Evolutionary conservation across 2,113 vertebrate genomes (phyloP).

Genomic region (Mobula birostris): DNA sequence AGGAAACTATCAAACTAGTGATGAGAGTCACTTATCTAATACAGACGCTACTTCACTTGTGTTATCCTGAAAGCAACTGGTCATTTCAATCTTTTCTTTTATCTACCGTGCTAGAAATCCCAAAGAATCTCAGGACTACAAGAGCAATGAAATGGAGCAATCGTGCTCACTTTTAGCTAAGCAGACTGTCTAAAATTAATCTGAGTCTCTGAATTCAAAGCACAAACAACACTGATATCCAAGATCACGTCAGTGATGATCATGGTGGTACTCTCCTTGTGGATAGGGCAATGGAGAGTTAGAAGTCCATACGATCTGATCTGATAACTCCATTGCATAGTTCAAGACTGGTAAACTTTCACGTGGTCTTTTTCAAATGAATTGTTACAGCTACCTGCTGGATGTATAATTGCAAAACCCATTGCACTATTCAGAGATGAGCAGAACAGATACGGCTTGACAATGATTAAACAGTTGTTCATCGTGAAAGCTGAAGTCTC

Average conservation of each 20-base stretch:
- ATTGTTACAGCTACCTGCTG: not conserved
- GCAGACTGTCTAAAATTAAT: not conserved
- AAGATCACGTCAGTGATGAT: not conserved
- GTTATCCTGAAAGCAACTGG: not conserved
- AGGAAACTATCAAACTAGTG: not conserved
- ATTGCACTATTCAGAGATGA: too few relatives aligned
- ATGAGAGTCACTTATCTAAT: not conserved
- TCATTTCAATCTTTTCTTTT: not conserved
- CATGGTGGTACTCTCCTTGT: not conserved
- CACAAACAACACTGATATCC: not conserved
- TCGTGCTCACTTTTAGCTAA: not conserved
- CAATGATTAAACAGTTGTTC: too few relatives aligned
- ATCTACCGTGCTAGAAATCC: not conserved
- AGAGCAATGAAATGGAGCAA: not conserved
- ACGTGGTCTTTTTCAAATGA: not conserved
- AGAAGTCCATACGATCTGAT: not conserved
- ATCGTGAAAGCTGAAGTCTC: too few relatives aligned
- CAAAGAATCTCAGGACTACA: not conserved
- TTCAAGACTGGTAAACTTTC: not conserved
- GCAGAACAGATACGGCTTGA: too few relatives aligned
- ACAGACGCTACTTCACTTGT: not conserved
- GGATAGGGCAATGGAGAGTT: not conserved
- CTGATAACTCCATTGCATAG: not conserved
- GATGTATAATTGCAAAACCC: too few relatives aligned
- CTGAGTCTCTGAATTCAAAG: not conserved